Conservation (phyloP, 2,113 vertebrate genomes). For the Camelus dromedarius region DNA sequence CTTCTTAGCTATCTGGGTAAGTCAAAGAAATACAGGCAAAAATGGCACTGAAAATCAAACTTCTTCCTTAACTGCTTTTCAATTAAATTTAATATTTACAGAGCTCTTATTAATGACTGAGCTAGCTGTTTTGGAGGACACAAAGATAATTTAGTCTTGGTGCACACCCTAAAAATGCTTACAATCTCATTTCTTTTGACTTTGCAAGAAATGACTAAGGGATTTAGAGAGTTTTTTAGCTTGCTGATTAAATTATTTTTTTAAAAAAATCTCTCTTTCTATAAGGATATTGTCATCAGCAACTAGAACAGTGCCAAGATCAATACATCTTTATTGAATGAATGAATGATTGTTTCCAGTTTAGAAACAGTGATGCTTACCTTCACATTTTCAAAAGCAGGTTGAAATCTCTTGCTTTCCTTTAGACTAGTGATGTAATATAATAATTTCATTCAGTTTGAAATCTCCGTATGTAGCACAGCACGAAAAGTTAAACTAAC, state of each 20-base stretch:
- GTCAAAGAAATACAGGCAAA: background rate
- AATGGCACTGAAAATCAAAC: background rate
- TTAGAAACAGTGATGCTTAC: background rate
- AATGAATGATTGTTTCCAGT: background rate
- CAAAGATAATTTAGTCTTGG: background rate
- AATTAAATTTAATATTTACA: conserved; percentile 16
- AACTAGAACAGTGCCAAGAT: background rate
- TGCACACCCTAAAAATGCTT: background rate
- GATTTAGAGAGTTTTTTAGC: background rate
- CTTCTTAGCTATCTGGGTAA: background rate
- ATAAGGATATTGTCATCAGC: background rate
- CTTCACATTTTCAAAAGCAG: background rate
- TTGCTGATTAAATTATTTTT: conserved; percentile 1
- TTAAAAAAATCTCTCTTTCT: background rate
- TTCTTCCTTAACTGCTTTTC: background rate
- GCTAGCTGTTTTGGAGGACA: background rate
- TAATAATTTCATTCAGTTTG: background rate
- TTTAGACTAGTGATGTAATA: background rate
- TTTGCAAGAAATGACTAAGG: background rate
- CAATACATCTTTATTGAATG: background rate
- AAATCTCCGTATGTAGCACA: background rate
- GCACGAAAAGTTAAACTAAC: background rate
- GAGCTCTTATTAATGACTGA: background rate
- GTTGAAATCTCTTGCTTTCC: background rate
- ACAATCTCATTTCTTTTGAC: background rate